Evolutionary conservation across 2,113 vertebrate genomes (phyloP).

Genomic region (Eclectus roratus): DNA sequence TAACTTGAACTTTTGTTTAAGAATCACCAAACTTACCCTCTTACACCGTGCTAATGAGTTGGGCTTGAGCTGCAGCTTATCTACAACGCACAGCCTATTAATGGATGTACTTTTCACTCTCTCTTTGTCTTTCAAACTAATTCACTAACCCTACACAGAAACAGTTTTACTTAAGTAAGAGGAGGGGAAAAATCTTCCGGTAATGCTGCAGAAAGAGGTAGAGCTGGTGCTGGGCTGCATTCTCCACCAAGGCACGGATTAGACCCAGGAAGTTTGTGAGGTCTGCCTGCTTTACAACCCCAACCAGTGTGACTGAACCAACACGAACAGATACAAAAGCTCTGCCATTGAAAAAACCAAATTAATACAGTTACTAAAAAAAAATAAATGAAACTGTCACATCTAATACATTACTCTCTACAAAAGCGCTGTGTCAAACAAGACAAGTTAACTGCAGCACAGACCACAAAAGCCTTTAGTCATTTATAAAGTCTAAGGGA

Average conservation of each 20-base stretch:
- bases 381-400: neutral
- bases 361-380: neutral
- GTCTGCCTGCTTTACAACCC: neutral
- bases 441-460: neutral
- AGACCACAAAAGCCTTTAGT: neutral
- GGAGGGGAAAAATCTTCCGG: neutral
- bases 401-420: neutral
- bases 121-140: neutral
- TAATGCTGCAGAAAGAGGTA: neutral
- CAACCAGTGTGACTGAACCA: neutral
- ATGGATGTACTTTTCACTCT: neutral
- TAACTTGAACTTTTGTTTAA: neutral
- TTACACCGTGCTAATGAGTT: neutral
- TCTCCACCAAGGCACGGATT: neutral
- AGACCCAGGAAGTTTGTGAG: neutral
- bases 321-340: neutral
- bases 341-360: neutral
- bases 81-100: neutral
- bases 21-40: neutral
- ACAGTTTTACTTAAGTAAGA: neutral
- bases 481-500: neutral
- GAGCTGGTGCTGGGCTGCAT: neutral
- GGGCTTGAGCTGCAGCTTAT: neutral
- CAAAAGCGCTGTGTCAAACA: neutral
- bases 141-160: neutral